Conservation (phyloP, 2,888 invertebrate species). For the Bombyx huttoni region DNA sequence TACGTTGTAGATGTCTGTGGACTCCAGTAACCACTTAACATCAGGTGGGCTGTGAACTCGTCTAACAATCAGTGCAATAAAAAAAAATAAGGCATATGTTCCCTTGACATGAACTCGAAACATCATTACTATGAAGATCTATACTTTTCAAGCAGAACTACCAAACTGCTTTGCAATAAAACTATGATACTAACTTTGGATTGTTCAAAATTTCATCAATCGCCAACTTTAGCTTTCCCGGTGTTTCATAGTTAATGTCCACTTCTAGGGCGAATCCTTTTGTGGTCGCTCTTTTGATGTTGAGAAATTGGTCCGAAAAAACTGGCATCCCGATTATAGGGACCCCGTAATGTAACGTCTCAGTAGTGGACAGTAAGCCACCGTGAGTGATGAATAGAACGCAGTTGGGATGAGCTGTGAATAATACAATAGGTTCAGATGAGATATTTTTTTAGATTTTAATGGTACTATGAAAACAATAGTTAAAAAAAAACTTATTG, state of each 20-base stretch:
- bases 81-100: too few species aligned
- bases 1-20: too few species aligned
- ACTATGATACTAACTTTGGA: conserved; percentile 14
- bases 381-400: conserved; percentile 38
- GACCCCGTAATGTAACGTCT: conserved; percentile 28
- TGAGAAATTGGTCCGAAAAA: conserved; percentile 34
- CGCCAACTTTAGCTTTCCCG: conserved; percentile 18
- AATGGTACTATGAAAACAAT: too few species aligned
- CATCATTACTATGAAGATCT: too few species aligned
- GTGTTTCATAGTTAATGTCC: conserved; percentile 15
- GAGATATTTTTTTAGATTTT: too few species aligned
- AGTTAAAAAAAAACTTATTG: too few species aligned
- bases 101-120: too few species aligned
- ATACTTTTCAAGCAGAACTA: too few species aligned
- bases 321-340: conserved; percentile 36
- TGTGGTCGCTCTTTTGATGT: conserved; percentile 20
- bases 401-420: conserved; percentile 34
- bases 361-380: conserved; percentile 32
- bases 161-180: too few species aligned
- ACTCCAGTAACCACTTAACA: too few species aligned
- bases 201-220: conserved; percentile 19
- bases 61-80: too few species aligned
- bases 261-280: conserved; percentile 29
- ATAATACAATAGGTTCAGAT: background rate
- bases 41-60: too few species aligned